Evolutionary conservation across 2,797 vertebrate species (phyloP), one percentile per base, ranked within the genome.

Genomic region (Hirundo rustica): DNA sequence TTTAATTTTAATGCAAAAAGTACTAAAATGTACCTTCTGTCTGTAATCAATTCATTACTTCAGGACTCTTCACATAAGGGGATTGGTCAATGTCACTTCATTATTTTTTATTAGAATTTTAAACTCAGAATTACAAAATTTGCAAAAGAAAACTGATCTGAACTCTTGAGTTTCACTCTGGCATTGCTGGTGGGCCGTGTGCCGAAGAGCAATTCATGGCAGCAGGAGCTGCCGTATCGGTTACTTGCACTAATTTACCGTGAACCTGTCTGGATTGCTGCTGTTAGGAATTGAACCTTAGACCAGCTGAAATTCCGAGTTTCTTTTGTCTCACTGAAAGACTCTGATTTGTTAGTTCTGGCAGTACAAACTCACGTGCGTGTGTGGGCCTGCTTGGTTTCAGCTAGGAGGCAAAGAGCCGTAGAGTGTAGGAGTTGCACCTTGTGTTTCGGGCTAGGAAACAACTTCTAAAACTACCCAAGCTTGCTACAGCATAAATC

Each of bases 291-390:
- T 1, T 78, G 68, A 94, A 65, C 82, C 81, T 55, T 62, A 36
- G 53, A 72, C n/a, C 19, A 62, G 25, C 36, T 70, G 82, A 81
- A 92, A 81, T 40, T 68, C 87, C 38, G 7, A 45, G 61, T 85
- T 83, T 83, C 82, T 77, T 67, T 17, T 88, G 27, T 65, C 58
- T 80, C 30, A 21, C 72, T 50, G 74, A 64, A 77, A 40, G 57
- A 27, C 26, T 65, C 22, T 0, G 36, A 21, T 90, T 81, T 79
- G 30, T 77, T 92, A 38, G 5, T 51, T 83, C 20, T 71, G 14
- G 15, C 20, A 27, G n/a, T 74, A 21, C 30, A 48, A 47, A 48
- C 36, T 74, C 34, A 10, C 0, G 0, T 78, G 47, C 16, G 0
- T 64, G 61, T 67, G 71, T 30, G 18, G 64, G 66, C 61, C 54